Base-by-base conservation (phyloP, 2,797 vertebrate genomes). In the Manis crassicaudata region DNA sequence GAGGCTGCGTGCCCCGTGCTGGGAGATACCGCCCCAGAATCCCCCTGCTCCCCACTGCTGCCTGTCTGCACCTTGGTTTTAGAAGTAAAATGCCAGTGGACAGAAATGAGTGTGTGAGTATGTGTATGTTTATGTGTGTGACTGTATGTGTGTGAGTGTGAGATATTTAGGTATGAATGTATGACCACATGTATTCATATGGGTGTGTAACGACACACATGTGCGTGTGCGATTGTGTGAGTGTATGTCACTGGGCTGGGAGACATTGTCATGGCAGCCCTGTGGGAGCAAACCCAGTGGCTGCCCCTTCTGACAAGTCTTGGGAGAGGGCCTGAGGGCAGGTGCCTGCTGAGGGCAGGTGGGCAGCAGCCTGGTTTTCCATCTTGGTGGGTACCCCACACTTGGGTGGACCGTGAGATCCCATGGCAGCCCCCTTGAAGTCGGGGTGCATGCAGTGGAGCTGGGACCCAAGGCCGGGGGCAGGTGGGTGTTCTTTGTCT, bases 21-120 rank as follows among this genome's bases (percentile, higher is more conserved):
- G 32, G 52, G 32, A 7, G 14, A 9, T 2, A 13, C 7, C 52
- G 4, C 12, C 16, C 10, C 52, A 9, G 46, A 27, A 9, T 18
- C 27, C 25, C 27, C 0, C 2, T 6, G 29, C 10, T 58, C 29
- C 18, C 6, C 6, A 1, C 9, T 9, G 37, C 54, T 1, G 1
- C 1, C 16, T 3, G 7, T 2, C 62, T 4, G 6, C 29, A 13
- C 16, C 7, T 4, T 0, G 2, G 32, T 20, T 1, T 16, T 8
- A 35, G 52, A 35, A 35, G 9, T 27, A 5, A 56, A 18, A 27
- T 56, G 6, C 12, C 21, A 13, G 62, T 25, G 37, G 7, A 17
- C 32, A 50, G 46, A 3, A 7, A 1, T 56, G 13, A 0, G 10
- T 27, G 72, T 9, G 23, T 1, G 16, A 13, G 37, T 25, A 12